Evolutionary conservation across 2,888 invertebrate genomes (phyloP).

Genomic region (Pteria penguin): DNA sequence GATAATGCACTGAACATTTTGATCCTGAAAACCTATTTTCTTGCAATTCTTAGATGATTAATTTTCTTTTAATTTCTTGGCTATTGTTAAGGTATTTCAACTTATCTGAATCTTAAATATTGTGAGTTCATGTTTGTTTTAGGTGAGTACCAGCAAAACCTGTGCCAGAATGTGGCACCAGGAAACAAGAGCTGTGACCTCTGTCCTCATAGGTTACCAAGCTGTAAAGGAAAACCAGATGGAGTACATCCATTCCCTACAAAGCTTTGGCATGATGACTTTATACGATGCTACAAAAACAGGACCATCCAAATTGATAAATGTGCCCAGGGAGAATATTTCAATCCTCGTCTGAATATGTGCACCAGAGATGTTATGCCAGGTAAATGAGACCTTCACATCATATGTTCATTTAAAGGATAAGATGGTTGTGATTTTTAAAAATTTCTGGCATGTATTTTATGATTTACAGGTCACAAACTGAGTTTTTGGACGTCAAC

Average conservation of each 20-base stretch:
- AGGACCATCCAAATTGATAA: conserved; percentile 24
- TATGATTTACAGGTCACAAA: no score
- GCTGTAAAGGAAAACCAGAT: conserved; percentile 38
- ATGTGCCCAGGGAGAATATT: conserved; percentile 23
- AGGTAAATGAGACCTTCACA: conserved; percentile 5
- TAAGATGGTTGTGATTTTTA: no score
- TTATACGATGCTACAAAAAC: conserved; percentile 35
- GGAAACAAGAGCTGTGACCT: conserved; percentile 14
- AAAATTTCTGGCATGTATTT: no score
- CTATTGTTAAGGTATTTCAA: not conserved
- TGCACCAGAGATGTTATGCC: conserved; percentile 22
- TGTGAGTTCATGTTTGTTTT: not conserved
- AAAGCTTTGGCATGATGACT: conserved; percentile 33
- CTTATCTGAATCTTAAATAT: not conserved
- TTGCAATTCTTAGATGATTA: not conserved
- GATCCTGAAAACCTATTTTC: no score
- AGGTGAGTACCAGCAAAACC: conserved; percentile 49
- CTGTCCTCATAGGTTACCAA: conserved; percentile 35
- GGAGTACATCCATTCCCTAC: conserved; percentile 33
- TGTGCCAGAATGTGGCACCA: not conserved
- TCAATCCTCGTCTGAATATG: conserved; percentile 20
- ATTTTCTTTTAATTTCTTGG: not conserved
- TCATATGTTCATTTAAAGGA: not conserved
- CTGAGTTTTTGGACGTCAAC: no score
- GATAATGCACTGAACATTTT: no score